Conservation (phyloP, 2,113 vertebrate genomes). For the Camelus dromedarius region DNA sequence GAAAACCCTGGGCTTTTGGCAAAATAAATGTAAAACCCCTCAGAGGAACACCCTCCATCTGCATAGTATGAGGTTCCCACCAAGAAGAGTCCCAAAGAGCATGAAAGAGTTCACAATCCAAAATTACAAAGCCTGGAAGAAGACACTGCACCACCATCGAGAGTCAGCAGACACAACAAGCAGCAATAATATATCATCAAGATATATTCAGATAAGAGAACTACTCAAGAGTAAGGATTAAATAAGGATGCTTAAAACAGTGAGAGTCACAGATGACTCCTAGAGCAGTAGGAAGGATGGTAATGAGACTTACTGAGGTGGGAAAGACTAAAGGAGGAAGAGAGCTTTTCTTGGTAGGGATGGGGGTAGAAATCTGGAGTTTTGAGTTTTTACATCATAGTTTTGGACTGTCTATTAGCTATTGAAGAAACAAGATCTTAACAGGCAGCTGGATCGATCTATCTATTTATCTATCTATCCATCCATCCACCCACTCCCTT, state of each 20-base stretch:
- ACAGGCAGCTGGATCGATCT: neutral
- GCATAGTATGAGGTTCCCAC: neutral
- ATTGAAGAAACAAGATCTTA: neutral
- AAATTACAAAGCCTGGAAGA: neutral
- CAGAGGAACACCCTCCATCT: neutral
- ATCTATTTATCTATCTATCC: neutral
- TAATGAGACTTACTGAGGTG: neutral
- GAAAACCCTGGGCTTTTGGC: neutral
- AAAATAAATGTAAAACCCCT: neutral
- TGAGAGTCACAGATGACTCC: neutral
- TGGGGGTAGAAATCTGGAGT: neutral
- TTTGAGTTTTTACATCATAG: neutral
- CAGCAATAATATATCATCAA: neutral
- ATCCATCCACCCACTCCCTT: too few species aligned
- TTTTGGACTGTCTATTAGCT: neutral
- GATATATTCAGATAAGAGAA: neutral
- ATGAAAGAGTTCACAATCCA: neutral
- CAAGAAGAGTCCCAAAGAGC: neutral
- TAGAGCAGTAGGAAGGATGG: neutral
- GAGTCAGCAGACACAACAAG: neutral
- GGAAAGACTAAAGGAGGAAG: neutral
- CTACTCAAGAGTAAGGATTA: neutral
- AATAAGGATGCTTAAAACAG: neutral
- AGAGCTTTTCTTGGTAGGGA: neutral
- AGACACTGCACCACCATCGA: neutral